These are phyloP conservation scores for Euborellia annulipes DNA, from an alignment of 1,140 invertebrate genomes.

Conservation along the genomic window DNA sequence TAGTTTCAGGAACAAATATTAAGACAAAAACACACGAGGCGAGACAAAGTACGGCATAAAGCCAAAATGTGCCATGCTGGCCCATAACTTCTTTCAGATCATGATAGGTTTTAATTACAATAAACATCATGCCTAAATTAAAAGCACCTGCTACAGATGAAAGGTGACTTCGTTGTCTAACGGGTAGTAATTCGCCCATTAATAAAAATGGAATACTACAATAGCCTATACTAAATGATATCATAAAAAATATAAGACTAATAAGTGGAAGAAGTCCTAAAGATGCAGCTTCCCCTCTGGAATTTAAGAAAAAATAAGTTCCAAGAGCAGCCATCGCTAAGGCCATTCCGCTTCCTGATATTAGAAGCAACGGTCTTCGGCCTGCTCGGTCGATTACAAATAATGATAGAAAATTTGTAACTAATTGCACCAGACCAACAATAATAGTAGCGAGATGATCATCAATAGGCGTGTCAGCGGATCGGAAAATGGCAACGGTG, in stretches of 20 bases:
- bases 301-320: slow-evolving; percentile 35
- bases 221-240: slow-evolving; percentile 34
- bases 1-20: slow-evolving; percentile 37
- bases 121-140: slow-evolving; percentile 30
- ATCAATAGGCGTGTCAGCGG: slow-evolving; percentile 36
- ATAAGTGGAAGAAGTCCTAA: slow-evolving; percentile 28
- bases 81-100: slow-evolving; percentile 23
- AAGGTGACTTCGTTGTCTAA: slow-evolving; percentile 25
- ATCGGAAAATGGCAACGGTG: slow-evolving; percentile 44
- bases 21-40: slow-evolving; percentile 26
- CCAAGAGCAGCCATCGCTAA: slow-evolving; percentile 35
- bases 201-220: slow-evolving; percentile 33
- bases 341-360: slow-evolving; percentile 33
- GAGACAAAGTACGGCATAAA: slow-evolving; percentile 33
- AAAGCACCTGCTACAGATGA: slow-evolving; percentile 27
- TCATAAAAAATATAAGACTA: slow-evolving; percentile 31
- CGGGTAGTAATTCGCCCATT: slow-evolving; percentile 34
- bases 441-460: slow-evolving; percentile 43
- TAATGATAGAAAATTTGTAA: slow-evolving; percentile 33
- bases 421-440: slow-evolving; percentile 40
- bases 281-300: slow-evolving; percentile 10
- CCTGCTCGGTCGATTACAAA: slow-evolving; percentile 35
- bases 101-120: slow-evolving; percentile 31
- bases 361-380: slow-evolving; percentile 30
- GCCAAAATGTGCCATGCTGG: slow-evolving; percentile 29